Evolutionary conservation across 2,888 invertebrate species (phyloP), one percentile per base, ranked within the genome.

Genomic region (Caenorhabditis panamensis): DNA sequence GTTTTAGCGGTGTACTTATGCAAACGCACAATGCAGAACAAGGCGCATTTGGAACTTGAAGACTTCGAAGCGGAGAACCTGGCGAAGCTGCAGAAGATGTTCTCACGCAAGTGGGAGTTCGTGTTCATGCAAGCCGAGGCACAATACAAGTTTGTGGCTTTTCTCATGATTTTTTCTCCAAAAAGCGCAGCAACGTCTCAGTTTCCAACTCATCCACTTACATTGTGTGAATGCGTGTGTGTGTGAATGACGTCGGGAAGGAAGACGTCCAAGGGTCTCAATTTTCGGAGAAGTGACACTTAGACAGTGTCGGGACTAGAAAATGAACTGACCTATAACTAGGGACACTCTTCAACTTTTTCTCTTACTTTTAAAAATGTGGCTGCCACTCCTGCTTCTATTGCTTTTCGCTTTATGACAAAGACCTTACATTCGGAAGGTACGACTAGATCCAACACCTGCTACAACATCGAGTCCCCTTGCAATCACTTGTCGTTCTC

Each of bases 11-110:
- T 99, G 18, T 99, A 99, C 92, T 93, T 99, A 68, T 99, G 98
- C 93, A 99, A 99, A 92, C 94, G 99, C 51, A 99, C 98, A 20
- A 99, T 99, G 98, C 98, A 99, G 93, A 99, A 99, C 92, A 99
- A 99, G 91, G 96, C 98, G 0, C 94, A 98, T 16, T 92, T 99
- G 84, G 98, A 98, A 92, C 92, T 99, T 88, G 97, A 98, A 0
- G 99, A 99, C 92, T 99, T 98, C 91, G 99, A 99, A 91, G 97
- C 98, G 0, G 99, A 99, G 92, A 98, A 97, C 89, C 93, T 99
- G 82, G 97, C 98, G 1, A 93, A 96, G 67, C 93, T 99, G 58
- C 99, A 99, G 93, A 98, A 98, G 93, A 97, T 98, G 96, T 98
- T 99, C 92, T 96, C 96, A 18, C 93, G 98, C 73, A 98, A 99